Evolutionary conservation across 2,797 vertebrate genomes (phyloP), one percentile per base, ranked within the genome.

Genomic region (Microchirus variegatus): DNA sequence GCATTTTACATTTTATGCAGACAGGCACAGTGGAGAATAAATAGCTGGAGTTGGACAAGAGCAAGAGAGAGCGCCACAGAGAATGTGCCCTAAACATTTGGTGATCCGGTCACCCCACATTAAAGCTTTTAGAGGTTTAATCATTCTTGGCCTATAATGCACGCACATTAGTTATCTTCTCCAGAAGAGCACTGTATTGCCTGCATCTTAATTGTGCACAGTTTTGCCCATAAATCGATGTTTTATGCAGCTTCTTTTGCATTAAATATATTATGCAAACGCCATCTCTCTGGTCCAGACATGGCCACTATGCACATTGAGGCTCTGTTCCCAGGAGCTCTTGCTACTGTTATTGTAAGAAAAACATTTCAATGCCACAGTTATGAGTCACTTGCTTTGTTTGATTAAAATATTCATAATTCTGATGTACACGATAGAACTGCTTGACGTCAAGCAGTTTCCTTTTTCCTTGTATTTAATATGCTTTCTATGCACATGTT

Each of bases 391-490:
- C 40, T 56, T 40, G n/a, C n/a, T 61, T 31, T 31, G 17, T 36
- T 53, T 4, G 7, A 35, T 35, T 35, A 11, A 59, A 37, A 41
- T 48, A 38, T n/a, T 16, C 10, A 35, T 22, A 10, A 36, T 38
- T 13, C 10, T 3, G 26, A 46, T 35, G 4, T 35, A 9, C n/a
- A 53, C 10, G 36, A 26, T 8, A 10, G 19, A 22, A 22, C 22
- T 2, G 22, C 22, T 22, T 22, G 3, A 22, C 2, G 22, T 22
- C 0, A 11, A 50, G 13, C 13, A 8, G 31, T n/a, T 14, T 44
- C 36, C 19, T 51, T 53, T 53, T 36, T 43, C 26, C 26, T 14
- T 1, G 66, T 53, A 15, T 36, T 52, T n/a, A n/a, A n/a, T n/a
- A n/a, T n/a, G n/a, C 26, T 2, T 7, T 47, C 13, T 10, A 26